phyloP scores from a whole-genome alignment of 2,113 vertebrate genomes.

The Megaleporinus macrocephalus region DNA sequence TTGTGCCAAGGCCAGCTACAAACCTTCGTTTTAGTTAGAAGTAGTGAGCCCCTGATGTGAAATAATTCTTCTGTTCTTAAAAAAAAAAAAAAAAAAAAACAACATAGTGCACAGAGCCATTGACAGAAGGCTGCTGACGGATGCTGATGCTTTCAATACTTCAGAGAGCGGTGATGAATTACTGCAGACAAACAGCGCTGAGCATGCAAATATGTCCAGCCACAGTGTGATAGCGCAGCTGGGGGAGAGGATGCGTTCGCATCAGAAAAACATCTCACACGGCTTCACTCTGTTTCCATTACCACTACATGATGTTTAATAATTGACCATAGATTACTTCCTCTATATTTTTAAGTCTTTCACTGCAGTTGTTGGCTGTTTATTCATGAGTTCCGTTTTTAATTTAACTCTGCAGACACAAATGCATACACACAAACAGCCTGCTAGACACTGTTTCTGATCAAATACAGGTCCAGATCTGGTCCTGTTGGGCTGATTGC shows the following conservation, averaged over 20 bases:
- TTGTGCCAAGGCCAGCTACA: conserved; percentile 1
- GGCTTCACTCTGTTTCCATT: conserved; percentile 37
- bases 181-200: conserved; percentile 83
- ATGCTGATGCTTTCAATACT: conserved; percentile 81
- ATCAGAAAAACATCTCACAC: conserved; percentile 61
- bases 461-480: background rate
- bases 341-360: background rate
- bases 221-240: conserved; percentile 52
- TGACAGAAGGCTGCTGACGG: conserved; percentile 79
- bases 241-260: conserved; percentile 69
- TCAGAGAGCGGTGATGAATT: conserved; percentile 81
- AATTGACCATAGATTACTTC: conserved; percentile 24
- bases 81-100: conserved; percentile 15
- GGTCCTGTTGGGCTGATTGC: background rate
- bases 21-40: conserved; percentile 41
- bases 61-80: conserved; percentile 57
- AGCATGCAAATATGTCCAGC: conserved; percentile 77
- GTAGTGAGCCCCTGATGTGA: conserved; percentile 49
- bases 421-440: background rate
- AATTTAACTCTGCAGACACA: background rate
- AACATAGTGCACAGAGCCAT: conserved; percentile 67
- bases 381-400: background rate
- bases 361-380: background rate
- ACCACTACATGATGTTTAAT: conserved; percentile 25
- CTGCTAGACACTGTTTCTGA: background rate